Percentiles rank a stretch among this genome's conserved stretches.
Conservation (phyloP, 2,113 vertebrate genomes). For the Miniopterus natalensis region DNA sequence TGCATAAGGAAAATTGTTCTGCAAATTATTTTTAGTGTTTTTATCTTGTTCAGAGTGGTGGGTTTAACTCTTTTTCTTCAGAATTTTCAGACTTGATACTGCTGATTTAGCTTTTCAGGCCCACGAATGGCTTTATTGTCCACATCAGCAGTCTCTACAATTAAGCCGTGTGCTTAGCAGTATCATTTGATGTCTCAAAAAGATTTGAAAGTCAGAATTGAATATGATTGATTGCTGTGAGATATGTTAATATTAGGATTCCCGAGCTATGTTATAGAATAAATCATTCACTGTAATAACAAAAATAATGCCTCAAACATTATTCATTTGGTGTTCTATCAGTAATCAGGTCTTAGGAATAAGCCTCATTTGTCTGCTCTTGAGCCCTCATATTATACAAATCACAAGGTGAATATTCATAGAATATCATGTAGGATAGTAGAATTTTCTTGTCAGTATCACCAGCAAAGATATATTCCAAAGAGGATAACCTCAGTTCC, state of each 20-base stretch:
- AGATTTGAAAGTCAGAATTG: constrained; percentile 73
- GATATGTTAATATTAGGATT: constrained; percentile 65
- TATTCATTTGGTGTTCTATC: constrained; percentile 48
- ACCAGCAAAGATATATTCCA: not conserved
- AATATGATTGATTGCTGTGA: constrained; percentile 70
- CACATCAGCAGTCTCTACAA: constrained; percentile 56
- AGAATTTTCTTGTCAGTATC: constrained; percentile 29
- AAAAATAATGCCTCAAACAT: constrained; percentile 65
- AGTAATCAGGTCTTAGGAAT: constrained; percentile 40
- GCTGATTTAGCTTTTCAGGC: constrained; percentile 74
- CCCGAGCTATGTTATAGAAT: constrained; percentile 39
- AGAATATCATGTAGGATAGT: not conserved
- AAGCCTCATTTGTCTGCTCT: constrained; percentile 21
- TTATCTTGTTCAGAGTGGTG: constrained; percentile 82
- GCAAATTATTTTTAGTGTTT: constrained; percentile 86
- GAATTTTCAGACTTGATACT: constrained; percentile 74
- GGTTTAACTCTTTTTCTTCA: constrained; percentile 84
- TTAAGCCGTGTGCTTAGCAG: constrained; percentile 67
- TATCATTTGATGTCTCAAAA: constrained; percentile 74
- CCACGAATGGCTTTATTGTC: constrained; percentile 61
- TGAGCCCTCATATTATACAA: not conserved
- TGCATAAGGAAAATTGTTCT: constrained; percentile 88
- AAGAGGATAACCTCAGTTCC: not conserved
- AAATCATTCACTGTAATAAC: constrained; percentile 66
- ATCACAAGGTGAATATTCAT: constrained; percentile 22